phyloP scores from a whole-genome alignment of 2,113 vertebrate genomes.

The Opisthocomus hoazin region DNA sequence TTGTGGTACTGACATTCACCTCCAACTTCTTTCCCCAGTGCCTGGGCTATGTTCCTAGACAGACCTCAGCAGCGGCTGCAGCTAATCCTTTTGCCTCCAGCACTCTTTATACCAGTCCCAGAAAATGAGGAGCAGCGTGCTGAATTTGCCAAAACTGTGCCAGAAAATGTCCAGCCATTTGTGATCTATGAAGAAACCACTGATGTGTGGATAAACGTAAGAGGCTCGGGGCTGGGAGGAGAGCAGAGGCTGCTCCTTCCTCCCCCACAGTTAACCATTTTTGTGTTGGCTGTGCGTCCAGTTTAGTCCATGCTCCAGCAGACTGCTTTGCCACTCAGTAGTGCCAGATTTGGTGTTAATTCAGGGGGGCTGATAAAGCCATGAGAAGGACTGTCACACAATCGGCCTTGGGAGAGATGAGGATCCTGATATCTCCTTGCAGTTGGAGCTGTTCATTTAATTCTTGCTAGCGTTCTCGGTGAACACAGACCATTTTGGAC shows the following conservation, averaged over 20 bases:
- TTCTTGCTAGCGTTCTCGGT: neutral
- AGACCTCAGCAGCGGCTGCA: conserved; percentile 91
- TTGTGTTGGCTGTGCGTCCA: neutral
- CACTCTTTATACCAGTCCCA: conserved; percentile 84
- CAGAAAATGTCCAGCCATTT: conserved; percentile 81
- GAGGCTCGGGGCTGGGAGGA: neutral
- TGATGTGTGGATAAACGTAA: conserved; percentile 95
- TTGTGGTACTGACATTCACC: neutral
- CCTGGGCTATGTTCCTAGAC: conserved; percentile 93
- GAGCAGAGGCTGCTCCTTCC: neutral
- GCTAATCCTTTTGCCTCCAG: conserved; percentile 85
- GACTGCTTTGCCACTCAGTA: neutral
- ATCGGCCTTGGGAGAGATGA: neutral
- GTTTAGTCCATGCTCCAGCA: neutral
- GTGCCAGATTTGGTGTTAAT: neutral
- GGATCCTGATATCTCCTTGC: neutral
- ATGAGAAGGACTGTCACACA: neutral
- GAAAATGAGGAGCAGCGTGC: conserved; percentile 79
- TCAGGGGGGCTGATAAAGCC: neutral
- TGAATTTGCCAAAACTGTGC: conserved; percentile 80
- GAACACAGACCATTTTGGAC: neutral
- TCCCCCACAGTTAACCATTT: neutral
- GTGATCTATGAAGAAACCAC: conserved; percentile 93
- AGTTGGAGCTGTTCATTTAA: neutral
- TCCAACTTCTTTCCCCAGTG: conserved; percentile 68